Percentiles rank a stretch among this genome's conserved stretches.
These are phyloP conservation scores for Oxyscelio sp. DNA, from an alignment of 2,888 invertebrate species.

Conservation along the genomic window DNA sequence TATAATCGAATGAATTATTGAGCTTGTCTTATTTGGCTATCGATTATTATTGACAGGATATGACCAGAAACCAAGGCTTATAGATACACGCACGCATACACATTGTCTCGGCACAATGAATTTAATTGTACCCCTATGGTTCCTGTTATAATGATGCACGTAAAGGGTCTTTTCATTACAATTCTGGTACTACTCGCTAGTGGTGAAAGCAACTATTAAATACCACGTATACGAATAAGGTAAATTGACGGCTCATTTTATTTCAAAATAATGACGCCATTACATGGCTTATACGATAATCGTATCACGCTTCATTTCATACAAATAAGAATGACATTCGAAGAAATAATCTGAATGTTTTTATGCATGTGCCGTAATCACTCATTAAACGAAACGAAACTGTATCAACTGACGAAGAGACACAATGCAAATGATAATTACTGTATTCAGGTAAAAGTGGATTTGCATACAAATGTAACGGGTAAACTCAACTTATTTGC, in stretches of 20 bases:
- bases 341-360: constrained; percentile 53
- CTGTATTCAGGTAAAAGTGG: too few species aligned
- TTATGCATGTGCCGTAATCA: constrained; percentile 41
- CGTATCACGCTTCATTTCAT: constrained; percentile 67
- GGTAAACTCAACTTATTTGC: too few species aligned
- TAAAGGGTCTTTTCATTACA: constrained; percentile 48
- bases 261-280: constrained; percentile 65
- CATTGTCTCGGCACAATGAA: constrained; percentile 30
- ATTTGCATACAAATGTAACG: too few species aligned
- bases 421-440: too few species aligned
- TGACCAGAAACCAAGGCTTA: background rate
- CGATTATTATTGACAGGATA: too few species aligned
- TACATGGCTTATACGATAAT: constrained; percentile 65
- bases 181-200: constrained; percentile 28
- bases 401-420: too few species aligned
- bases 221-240: constrained; percentile 54
- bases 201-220: constrained; percentile 69
- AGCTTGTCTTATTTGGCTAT: too few species aligned
- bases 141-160: constrained; percentile 29
- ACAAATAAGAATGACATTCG: constrained; percentile 63
- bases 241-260: constrained; percentile 66
- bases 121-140: constrained; percentile 20
- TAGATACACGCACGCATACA: too few species aligned
- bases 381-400: constrained; percentile 32
- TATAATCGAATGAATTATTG: constrained; percentile 10